phyloP scores from a whole-genome alignment of 2,888 invertebrate genomes.

The Ganaspis brasiliensis region DNA sequence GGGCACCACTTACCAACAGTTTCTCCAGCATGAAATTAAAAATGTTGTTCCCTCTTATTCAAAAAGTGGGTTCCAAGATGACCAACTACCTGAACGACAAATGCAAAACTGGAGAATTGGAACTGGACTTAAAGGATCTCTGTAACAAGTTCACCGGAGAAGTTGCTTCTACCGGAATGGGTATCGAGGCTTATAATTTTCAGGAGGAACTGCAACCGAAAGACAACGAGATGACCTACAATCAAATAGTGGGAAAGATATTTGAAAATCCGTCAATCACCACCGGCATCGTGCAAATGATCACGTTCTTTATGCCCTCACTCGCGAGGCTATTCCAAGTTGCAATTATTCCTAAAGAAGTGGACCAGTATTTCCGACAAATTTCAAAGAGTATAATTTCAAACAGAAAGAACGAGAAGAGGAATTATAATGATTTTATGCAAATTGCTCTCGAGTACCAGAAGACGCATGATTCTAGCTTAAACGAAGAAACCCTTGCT shows the following conservation, averaged over 20 bases:
- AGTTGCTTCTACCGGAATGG: constrained; percentile 7
- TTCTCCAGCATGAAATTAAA: constrained; percentile 51
- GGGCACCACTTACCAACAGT: constrained; percentile 14
- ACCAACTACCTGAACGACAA: constrained; percentile 34
- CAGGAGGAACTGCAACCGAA: constrained; percentile 3
- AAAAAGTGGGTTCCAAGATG: constrained; percentile 45
- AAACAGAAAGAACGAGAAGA: constrained; percentile 74
- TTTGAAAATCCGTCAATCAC: neutral
- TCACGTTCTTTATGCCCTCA: neutral
- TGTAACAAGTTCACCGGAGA: constrained; percentile 17
- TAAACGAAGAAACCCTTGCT: constrained; percentile 64
- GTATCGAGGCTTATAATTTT: constrained; percentile 16
- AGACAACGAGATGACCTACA: neutral
- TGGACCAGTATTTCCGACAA: constrained; percentile 72
- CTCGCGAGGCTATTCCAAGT: neutral
- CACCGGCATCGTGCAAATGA: neutral
- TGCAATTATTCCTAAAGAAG: constrained; percentile 28
- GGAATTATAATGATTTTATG: constrained; percentile 79
- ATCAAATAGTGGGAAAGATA: neutral
- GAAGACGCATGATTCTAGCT: constrained; percentile 69
- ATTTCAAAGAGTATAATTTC: constrained; percentile 77
- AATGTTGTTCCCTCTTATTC: constrained; percentile 35
- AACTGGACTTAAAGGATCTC: constrained; percentile 1
- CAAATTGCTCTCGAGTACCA: constrained; percentile 78
- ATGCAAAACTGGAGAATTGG: neutral